A percentile compares a stretch with the other conserved stretches of the same genome.
phyloP scores from a whole-genome alignment of 2,888 invertebrate genomes.

The Pseudeuparius sepicola region DNA sequence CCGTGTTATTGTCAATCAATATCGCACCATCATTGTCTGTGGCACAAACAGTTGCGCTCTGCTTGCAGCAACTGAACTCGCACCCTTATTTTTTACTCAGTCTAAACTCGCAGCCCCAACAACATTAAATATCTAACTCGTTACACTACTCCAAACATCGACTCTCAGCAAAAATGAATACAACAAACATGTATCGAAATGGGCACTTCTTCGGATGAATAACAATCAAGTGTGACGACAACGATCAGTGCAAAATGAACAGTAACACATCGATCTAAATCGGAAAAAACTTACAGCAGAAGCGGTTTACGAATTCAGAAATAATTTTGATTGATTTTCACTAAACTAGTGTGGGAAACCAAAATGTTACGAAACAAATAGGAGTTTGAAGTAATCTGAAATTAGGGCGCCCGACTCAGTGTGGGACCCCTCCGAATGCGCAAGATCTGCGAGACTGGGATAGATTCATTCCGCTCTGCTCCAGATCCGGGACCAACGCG shows the following conservation, averaged over 20 bases:
- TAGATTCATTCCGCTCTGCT: slow-evolving; percentile 16
- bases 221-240: slow-evolving; percentile 30
- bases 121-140: slow-evolving; percentile 27
- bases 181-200: slow-evolving; percentile 27
- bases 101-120: slow-evolving; percentile 23
- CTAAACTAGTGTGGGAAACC: slow-evolving; percentile 16
- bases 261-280: slow-evolving; percentile 25
- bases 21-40: slow-evolving; percentile 3
- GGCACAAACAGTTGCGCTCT: no score
- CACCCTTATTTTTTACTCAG: no score
- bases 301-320: slow-evolving; percentile 34
- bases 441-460: slow-evolving; percentile 15
- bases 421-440: slow-evolving; percentile 15
- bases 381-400: slow-evolving; percentile 14
- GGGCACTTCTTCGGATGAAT: slow-evolving; percentile 24
- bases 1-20: slow-evolving; percentile 2
- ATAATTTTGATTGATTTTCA: slow-evolving; percentile 33
- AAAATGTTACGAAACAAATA: slow-evolving; percentile 17
- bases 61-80: no score
- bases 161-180: slow-evolving; percentile 25
- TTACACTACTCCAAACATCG: slow-evolving; percentile 27
- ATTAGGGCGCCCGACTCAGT: no score
- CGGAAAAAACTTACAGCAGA: slow-evolving; percentile 33
- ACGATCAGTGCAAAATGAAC: slow-evolving; percentile 34
- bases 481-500: no score